Percentiles rank a stretch among this genome's conserved stretches.
These are phyloP conservation scores for Chouioia cunea DNA, from an alignment of 2,888 invertebrate genomes.

Conservation along the genomic window DNA sequence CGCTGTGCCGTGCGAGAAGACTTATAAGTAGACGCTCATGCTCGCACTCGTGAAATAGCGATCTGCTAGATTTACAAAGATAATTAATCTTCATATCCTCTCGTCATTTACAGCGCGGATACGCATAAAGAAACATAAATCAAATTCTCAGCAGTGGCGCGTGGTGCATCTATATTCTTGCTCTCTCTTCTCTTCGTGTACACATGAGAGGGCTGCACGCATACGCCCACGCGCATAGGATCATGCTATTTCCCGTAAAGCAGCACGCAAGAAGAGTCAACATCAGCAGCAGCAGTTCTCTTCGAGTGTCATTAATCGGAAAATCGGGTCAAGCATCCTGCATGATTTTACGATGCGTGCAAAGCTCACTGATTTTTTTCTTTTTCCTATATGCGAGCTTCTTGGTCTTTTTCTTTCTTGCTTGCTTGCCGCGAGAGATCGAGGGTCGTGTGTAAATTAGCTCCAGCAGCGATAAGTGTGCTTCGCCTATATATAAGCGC, in stretches of 20 bases:
- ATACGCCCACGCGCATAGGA: not conserved
- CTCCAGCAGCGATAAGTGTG: slow-evolving; percentile 16
- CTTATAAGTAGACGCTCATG: slow-evolving; percentile 6
- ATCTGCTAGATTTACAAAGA: slow-evolving; percentile 20
- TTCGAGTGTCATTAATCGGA: slow-evolving; percentile 42
- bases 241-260: slow-evolving; percentile 8
- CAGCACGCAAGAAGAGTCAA: not conserved
- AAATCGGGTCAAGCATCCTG: slow-evolving; percentile 45
- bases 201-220: not conserved
- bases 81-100: slow-evolving; percentile 42
- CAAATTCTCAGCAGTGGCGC: slow-evolving; percentile 29
- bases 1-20: not conserved
- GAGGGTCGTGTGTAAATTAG: slow-evolving; percentile 10
- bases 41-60: slow-evolving; percentile 7
- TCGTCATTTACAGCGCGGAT: slow-evolving; percentile 20
- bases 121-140: slow-evolving; percentile 44
- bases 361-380: not conserved
- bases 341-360: not conserved
- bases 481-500: not conserved
- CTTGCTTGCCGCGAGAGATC: slow-evolving; percentile 1
- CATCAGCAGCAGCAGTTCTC: slow-evolving; percentile 1
- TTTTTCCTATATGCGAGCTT: not conserved
- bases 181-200: not conserved
- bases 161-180: not conserved
- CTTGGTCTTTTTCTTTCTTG: not conserved